Percentiles rank a stretch among this genome's conserved stretches.
phyloP scores from a whole-genome alignment of 2,797 vertebrate genomes.

The Propithecus perrieri region DNA sequence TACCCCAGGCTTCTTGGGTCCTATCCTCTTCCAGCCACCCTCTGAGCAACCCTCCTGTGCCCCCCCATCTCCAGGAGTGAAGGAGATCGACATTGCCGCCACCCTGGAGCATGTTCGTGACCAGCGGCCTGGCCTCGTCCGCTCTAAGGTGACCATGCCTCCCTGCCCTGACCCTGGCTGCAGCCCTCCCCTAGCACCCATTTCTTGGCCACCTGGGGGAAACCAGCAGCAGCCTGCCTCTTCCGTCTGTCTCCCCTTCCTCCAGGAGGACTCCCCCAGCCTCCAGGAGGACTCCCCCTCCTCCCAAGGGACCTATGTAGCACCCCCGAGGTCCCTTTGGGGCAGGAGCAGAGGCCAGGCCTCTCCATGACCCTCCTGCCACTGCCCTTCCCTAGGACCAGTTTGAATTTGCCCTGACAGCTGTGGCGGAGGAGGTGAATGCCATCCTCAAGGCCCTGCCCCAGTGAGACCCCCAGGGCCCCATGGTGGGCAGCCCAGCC shows the following conservation, averaged over 20 bases:
- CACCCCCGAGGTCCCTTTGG: no score
- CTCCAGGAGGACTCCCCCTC: not conserved
- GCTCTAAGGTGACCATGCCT: conserved; percentile 91
- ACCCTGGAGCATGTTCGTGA: conserved; percentile 97
- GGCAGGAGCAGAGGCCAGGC: not conserved
- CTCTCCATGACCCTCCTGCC: not conserved
- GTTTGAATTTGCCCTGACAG: conserved; percentile 98
- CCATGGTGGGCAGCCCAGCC: not conserved
- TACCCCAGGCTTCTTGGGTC: not conserved
- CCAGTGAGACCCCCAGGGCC: conserved; percentile 86
- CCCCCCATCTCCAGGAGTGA: conserved; percentile 89
- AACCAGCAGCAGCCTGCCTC: not conserved
- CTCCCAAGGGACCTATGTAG: not conserved
- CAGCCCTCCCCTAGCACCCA: not conserved
- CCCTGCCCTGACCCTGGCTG: not conserved
- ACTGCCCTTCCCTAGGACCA: conserved; percentile 90
- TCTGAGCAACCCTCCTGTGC: not conserved
- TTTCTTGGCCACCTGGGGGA: not conserved
- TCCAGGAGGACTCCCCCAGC: not conserved
- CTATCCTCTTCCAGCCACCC: not conserved
- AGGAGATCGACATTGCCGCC: conserved; percentile 98
- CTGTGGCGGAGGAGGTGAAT: conserved; percentile 97
- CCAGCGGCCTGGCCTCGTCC: conserved; percentile 95
- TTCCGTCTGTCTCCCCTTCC: not conserved
- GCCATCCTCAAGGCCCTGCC: conserved; percentile 98